Percentiles rank a stretch among this genome's conserved stretches.
Conservation (phyloP, 2,888 invertebrate species). For the Phengaris alcon region DNA sequence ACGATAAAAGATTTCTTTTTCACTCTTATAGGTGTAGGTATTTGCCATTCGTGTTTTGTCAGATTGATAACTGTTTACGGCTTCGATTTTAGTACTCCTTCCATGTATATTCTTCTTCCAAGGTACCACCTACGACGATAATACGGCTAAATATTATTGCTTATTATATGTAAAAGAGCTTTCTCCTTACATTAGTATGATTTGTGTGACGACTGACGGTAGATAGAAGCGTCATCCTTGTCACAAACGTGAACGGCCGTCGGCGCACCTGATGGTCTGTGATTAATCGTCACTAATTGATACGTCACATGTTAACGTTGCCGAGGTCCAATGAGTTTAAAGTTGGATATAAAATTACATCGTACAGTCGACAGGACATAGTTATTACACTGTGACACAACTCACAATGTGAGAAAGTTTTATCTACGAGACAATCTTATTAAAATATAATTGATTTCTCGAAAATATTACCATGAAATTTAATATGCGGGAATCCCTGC, state of each 20-base stretch:
- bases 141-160: not conserved
- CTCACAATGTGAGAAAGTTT: not conserved
- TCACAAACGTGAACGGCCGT: slow-evolving; percentile 38
- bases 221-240: slow-evolving; percentile 32
- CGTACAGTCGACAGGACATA: not conserved
- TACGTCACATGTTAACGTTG: slow-evolving; percentile 35
- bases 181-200: not conserved
- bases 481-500: no score
- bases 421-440: no score
- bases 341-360: not conserved
- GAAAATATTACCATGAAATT: no score
- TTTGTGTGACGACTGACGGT: not conserved
- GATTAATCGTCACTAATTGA: slow-evolving; percentile 38
- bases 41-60: no score
- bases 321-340: slow-evolving; percentile 27
- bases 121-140: not conserved
- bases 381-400: not conserved
- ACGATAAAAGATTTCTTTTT: no score
- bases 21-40: no score
- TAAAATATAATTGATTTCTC: no score
- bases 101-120: no score
- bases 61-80: no score
- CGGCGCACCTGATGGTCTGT: slow-evolving; percentile 36
- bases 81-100: no score
- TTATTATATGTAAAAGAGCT: not conserved